Conservation (phyloP, 2,113 vertebrate species). For the Anarhynchus alexandrinus region DNA sequence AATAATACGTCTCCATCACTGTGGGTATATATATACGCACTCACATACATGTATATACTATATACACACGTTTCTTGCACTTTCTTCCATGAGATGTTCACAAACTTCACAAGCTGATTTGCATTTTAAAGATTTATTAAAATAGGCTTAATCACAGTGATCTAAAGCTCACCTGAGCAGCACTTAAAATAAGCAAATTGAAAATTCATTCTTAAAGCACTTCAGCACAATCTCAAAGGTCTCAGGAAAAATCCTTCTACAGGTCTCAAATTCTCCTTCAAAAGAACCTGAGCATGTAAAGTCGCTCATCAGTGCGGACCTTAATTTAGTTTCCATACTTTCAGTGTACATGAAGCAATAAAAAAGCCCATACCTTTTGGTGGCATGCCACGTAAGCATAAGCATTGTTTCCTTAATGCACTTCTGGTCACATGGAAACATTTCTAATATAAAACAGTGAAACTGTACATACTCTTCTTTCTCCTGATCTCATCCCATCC, state of each 20-base stretch:
- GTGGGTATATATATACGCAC: neutral
- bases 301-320: fast-evolving
- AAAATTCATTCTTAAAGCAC: neutral
- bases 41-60: neutral
- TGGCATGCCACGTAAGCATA: neutral
- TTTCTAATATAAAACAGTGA: neutral
- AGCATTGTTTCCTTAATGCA: neutral
- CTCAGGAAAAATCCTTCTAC: neutral
- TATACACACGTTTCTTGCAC: neutral
- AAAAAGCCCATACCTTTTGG: neutral
- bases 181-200: neutral
- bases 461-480: neutral
- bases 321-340: neutral
- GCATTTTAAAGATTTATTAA: neutral
- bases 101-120: neutral
- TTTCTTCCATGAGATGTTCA: neutral
- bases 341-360: neutral
- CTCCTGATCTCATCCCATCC: neutral
- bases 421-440: neutral
- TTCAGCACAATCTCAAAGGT: neutral
- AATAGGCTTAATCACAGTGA: neutral
- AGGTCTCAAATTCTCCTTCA: neutral
- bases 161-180: neutral
- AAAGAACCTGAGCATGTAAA: neutral
- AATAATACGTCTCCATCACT: neutral